phyloP scores from a whole-genome alignment of 2,888 invertebrate genomes.

The Seladonia tumulorum region DNA sequence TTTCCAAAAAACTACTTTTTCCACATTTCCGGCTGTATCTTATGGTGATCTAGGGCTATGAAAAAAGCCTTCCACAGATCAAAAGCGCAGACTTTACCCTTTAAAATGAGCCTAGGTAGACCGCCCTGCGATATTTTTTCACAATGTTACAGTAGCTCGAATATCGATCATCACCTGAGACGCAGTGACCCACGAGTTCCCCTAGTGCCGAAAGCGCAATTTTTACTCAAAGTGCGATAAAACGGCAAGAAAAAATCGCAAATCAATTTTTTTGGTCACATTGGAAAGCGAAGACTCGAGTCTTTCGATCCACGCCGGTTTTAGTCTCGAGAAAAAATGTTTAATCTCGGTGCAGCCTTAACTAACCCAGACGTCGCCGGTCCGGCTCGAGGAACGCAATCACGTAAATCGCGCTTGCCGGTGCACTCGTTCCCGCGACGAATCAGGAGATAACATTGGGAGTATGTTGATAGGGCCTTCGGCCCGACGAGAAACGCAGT shows the following conservation, averaged over 20 bases:
- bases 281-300: not conserved
- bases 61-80: no score
- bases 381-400: not conserved
- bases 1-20: no score
- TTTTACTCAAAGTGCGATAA: no score
- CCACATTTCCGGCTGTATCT: no score
- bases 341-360: not conserved
- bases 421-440: slow-evolving; percentile 4
- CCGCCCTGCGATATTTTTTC: no score
- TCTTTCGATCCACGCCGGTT: not conserved
- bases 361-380: not conserved
- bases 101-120: no score
- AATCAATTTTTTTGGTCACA: not conserved
- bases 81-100: no score
- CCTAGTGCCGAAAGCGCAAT: no score
- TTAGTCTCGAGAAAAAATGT: not conserved
- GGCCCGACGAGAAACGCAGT: slow-evolving; percentile 52
- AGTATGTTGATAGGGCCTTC: slow-evolving; percentile 66
- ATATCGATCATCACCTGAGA: no score
- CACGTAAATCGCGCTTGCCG: not conserved
- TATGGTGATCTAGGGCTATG: no score
- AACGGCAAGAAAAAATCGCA: not conserved
- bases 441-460: slow-evolving; percentile 58
- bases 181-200: no score
- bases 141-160: no score